Evolutionary conservation across 2,888 invertebrate species (phyloP), one percentile per base, ranked within the genome.

Genomic region (Choristoneura rosaceana): DNA sequence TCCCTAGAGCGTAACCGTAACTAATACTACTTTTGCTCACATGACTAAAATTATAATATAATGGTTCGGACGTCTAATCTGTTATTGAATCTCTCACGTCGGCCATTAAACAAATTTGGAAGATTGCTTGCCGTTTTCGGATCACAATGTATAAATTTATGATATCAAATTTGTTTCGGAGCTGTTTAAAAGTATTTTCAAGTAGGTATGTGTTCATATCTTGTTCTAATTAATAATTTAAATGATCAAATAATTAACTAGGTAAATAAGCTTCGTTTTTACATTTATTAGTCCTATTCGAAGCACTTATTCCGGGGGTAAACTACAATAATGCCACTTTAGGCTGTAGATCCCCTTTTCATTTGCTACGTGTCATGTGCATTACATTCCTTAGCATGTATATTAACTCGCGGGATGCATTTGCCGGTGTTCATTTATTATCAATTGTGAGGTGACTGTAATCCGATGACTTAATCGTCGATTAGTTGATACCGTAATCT

Each of bases 401-500:
- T 33, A 67, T 52, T 62, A 71, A 62, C 66, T 66, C 47, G 41
- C 55, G 41, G 55, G 67, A 68, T 71, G 67, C 67, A 69, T 69
- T 69, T 50, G 64, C 52, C 68, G 64, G 68, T 68, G 47, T 52
- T 69, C 58, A 47, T 68, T 71, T 59, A 59, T 70, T 68, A 73
- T 68, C 67, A 68, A 63, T 73, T 67, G 70, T 12, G 52, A 45
- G 33, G 41, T 34, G 73, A 45, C 66, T 60, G 73, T 73, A 73
- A 73, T 64, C 73, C 15, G 80, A 80, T 80, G 80, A 82, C 80
- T 82, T 90, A 87, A 88, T 62, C 58, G 17, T 52, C 79, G 84
- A 84, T 86, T 84, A 81, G 80, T 83, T 80, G 82, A 87, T 81
- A 84, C 84, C 81, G 91, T 91, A 91, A 92, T 90, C 87, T 80